A percentile compares a stretch with the other conserved stretches of the same genome.
phyloP scores from a whole-genome alignment of 1,140 invertebrate species.

The Trachymyrmex cornetzi region DNA sequence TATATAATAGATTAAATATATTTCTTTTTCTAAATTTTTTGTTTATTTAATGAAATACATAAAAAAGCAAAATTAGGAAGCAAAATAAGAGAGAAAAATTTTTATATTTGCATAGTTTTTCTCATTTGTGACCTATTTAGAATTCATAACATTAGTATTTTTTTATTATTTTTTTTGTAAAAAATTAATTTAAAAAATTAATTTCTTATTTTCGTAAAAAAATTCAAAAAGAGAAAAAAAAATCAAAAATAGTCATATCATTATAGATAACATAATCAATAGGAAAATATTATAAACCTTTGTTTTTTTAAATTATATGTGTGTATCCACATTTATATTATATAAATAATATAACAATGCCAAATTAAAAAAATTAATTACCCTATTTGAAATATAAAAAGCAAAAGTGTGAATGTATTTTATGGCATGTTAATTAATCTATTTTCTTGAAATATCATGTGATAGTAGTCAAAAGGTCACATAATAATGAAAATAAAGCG shows the following conservation, averaged over 20 bases:
- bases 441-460: background rate
- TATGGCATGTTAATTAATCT: background rate
- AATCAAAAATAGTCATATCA: too few relatives aligned
- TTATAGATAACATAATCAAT: background rate
- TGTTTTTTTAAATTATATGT: background rate
- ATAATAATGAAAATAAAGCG: background rate
- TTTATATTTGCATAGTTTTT: conserved; percentile 3
- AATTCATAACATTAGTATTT: background rate
- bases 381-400: background rate
- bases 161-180: background rate
- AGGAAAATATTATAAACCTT: background rate
- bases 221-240: background rate
- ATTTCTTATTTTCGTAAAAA: background rate
- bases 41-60: background rate
- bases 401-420: conserved; percentile 32
- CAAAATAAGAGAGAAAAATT: background rate
- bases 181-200: too few relatives aligned
- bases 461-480: background rate
- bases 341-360: conserved; percentile 1
- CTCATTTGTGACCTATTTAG: background rate
- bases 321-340: background rate
- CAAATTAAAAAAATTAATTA: background rate
- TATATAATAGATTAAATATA: background rate
- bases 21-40: background rate
- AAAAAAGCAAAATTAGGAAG: background rate